Evolutionary conservation across 2,888 invertebrate genomes (phyloP).

Genomic region (Eupithecia centaureata): DNA sequence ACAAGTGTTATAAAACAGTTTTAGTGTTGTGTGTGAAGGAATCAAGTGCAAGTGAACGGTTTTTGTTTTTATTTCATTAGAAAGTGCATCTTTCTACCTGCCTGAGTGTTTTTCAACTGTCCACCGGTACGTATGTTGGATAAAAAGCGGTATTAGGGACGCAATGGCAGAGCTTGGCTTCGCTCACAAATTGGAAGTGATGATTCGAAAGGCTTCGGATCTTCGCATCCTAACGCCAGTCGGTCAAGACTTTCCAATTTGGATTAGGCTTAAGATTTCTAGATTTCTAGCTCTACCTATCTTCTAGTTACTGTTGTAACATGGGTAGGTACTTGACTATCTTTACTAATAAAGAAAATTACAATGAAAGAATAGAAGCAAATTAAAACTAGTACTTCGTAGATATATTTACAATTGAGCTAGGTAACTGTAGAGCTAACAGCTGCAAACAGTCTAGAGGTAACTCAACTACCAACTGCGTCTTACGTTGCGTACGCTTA

Average conservation of each 20-base stretch:
- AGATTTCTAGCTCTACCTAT: not conserved
- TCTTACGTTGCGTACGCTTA: too few species aligned
- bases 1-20: conserved; percentile 9
- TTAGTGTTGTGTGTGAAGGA: conserved; percentile 45
- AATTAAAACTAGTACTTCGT: too few species aligned
- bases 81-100: conserved; percentile 62
- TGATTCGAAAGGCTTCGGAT: conserved; percentile 20
- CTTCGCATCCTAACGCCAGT: conserved; percentile 19
- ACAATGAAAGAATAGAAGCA: too few species aligned
- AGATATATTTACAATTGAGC: too few species aligned
- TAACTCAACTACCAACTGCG: too few species aligned
- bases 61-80: conserved; percentile 58
- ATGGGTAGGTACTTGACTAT: too few species aligned
- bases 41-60: conserved; percentile 47
- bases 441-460: too few species aligned
- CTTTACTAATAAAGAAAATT: too few species aligned
- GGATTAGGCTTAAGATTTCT: not conserved
- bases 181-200: conserved; percentile 23
- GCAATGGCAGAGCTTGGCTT: conserved; percentile 50
- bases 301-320: too few species aligned
- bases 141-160: conserved; percentile 66
- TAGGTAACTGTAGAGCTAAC: too few species aligned
- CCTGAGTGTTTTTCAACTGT: conserved; percentile 62
- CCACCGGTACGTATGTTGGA: conserved; percentile 70
- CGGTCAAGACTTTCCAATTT: conserved; percentile 20